Evolutionary conservation across 1,140 invertebrate species (phyloP).

Genomic region (Spodoptera frugiperda): DNA sequence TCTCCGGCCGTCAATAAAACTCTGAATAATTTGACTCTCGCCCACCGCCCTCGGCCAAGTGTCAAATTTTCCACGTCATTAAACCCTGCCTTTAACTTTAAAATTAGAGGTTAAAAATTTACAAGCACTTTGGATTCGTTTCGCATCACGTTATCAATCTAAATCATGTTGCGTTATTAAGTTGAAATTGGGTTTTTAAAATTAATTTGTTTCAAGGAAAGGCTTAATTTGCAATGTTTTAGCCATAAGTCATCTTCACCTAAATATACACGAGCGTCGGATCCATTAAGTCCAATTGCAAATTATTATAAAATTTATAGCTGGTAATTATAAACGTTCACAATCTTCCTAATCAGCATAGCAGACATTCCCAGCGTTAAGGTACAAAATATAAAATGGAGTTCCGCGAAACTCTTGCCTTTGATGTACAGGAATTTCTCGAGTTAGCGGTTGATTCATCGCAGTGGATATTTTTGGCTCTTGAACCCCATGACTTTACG

Average conservation of each 20-base stretch:
- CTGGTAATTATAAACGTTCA: conserved; percentile 28
- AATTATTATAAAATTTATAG: not conserved
- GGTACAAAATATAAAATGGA: conserved; percentile 52
- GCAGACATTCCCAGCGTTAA: conserved; percentile 42
- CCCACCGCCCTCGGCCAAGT: conserved; percentile 67
- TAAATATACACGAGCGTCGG: not conserved
- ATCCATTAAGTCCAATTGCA: too few relatives aligned
- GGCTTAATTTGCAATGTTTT: too few relatives aligned
- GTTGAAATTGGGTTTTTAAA: conserved; percentile 21
- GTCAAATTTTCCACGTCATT: conserved; percentile 80
- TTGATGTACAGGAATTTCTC: conserved; percentile 80
- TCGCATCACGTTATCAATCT: conserved; percentile 28
- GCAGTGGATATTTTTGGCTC: conserved; percentile 72
- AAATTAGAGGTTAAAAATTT: conserved; percentile 56
- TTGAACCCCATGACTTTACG: conserved; percentile 49
- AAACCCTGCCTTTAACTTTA: conserved; percentile 65
- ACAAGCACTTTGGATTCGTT: conserved; percentile 47
- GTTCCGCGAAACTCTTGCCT: conserved; percentile 72
- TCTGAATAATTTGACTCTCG: conserved; percentile 66
- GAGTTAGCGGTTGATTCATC: conserved; percentile 76
- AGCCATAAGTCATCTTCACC: not conserved
- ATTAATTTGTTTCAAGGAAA: conserved; percentile 2
- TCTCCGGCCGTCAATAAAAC: conserved; percentile 67
- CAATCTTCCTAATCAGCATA: conserved; percentile 41
- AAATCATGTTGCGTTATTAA: conserved; percentile 19